Percentiles rank a stretch among this genome's conserved stretches.
These are phyloP conservation scores for Drosophila sordidapex DNA, from an alignment of 2,888 invertebrate species.

Conservation along the genomic window DNA sequence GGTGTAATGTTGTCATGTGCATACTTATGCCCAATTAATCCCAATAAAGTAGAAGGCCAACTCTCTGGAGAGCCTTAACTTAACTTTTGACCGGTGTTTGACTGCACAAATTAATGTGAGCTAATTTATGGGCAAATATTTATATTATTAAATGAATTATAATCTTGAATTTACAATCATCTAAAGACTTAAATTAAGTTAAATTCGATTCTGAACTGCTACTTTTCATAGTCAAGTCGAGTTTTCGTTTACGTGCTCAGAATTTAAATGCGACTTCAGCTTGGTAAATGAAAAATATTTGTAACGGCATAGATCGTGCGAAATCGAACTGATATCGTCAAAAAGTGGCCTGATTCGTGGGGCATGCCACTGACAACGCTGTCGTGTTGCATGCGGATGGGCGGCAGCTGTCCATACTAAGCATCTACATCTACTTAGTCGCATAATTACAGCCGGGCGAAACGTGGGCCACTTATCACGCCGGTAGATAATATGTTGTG, in stretches of 20 bases:
- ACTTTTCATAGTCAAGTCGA: neutral
- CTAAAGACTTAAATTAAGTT: neutral
- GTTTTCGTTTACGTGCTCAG: slow-evolving; percentile 18
- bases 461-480: slow-evolving; percentile 69
- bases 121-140: neutral
- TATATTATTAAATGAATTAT: neutral
- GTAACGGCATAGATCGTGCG: slow-evolving; percentile 29
- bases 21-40: slow-evolving; percentile 73
- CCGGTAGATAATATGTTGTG: slow-evolving; percentile 55
- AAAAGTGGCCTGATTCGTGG: slow-evolving; percentile 11
- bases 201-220: neutral
- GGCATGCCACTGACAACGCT: slow-evolving; percentile 20
- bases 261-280: slow-evolving; percentile 8
- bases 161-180: neutral
- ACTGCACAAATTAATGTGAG: slow-evolving; percentile 13
- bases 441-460: slow-evolving; percentile 60
- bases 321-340: slow-evolving; percentile 14
- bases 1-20: slow-evolving; percentile 37
- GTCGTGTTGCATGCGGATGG: slow-evolving; percentile 38
- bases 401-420: slow-evolving; percentile 64
- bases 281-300: neutral
- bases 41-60: slow-evolving; percentile 56
- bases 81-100: slow-evolving; percentile 26
- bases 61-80: slow-evolving; percentile 34
- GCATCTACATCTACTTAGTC: slow-evolving; percentile 55